Base-by-base conservation (phyloP, 2,797 vertebrate genomes). In the Vespertilio murinus region DNA sequence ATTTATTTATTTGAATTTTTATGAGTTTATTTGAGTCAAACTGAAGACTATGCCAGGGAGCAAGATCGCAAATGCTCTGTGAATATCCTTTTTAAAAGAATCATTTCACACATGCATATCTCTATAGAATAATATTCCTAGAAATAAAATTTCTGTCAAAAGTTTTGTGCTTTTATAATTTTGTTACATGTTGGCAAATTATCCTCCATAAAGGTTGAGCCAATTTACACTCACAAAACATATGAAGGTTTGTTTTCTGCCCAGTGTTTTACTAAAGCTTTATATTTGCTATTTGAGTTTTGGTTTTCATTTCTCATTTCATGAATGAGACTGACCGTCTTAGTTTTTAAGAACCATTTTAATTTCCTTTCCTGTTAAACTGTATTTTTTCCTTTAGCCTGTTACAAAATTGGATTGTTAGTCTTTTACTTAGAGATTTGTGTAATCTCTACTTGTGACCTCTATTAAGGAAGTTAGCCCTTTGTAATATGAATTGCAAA, bases 91-190 rank as follows among this genome's bases (percentile, higher is more conserved):
- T 64, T 71, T 61, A 61, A 85, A 79, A 78, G 5, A 67, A 17
- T n/a, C 47, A 86, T 90, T 69, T 47, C 35, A 92, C 18, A 69
- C 11, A 23, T 35, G 20, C 52, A 4, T 74, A 11, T 79, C 22
- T 71, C 28, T 91, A 8, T 22, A 73, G 28, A 49, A n/a, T 38
- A 42, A 42, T 88, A 42, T 47, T 88, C 20, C 69, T 90, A 78
- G 59, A 94, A 77, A 74, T 86, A 33, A 35, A 92, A 94, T 91
- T 93, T 64, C 52, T 71, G 28, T 78, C 61, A 65, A 80, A 94
- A 84, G 56, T 42, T 85, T 93, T 96, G 49, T 69, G 30, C n/a
- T 71, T 86, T 83, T 59, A 35, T 54, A 59, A 85, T 85, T 86
- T 90, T 77, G 47, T 77, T 40, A 84, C 28, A 54, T 54, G 1